Evolutionary conservation across 2,113 vertebrate genomes (phyloP).

Genomic region (Xenus cinereus): DNA sequence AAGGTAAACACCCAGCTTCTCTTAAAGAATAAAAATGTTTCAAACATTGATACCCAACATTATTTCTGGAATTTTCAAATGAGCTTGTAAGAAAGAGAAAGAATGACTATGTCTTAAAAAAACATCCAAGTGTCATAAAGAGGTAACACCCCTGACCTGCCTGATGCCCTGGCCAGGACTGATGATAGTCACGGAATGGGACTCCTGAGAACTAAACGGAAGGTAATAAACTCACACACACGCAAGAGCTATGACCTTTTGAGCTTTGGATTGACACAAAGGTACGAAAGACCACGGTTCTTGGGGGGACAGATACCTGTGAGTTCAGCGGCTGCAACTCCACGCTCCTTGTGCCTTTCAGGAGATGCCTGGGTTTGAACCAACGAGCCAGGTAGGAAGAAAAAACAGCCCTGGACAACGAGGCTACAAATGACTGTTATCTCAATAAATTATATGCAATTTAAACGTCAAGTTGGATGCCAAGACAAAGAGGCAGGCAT

Average conservation of each 20-base stretch:
- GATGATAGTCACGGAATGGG: conserved; percentile 60
- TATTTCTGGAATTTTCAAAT: conserved; percentile 6
- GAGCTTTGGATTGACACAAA: conserved; percentile 21
- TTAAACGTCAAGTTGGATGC: background rate
- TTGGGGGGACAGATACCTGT: background rate
- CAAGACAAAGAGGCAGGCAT: background rate
- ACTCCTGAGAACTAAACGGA: conserved; percentile 64
- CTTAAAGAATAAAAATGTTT: background rate
- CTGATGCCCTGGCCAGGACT: conserved; percentile 18
- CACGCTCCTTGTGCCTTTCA: background rate
- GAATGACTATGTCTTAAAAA: background rate
- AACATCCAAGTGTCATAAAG: conserved; percentile 36
- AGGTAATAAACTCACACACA: conserved; percentile 43
- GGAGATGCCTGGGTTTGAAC: background rate
- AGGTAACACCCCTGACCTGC: conserved; percentile 52
- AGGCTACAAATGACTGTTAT: background rate
- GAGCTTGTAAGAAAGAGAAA: conserved; percentile 4
- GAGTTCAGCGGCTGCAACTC: background rate
- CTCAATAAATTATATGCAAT: background rate
- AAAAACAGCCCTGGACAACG: background rate
- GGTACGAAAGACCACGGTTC: background rate
- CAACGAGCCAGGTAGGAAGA: rapidly evolving
- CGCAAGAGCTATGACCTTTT: conserved; percentile 67
- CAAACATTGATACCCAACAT: background rate
- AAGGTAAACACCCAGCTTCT: background rate